Conservation (phyloP, 1,140 invertebrate species). For the Drosophila santomea region DNA sequence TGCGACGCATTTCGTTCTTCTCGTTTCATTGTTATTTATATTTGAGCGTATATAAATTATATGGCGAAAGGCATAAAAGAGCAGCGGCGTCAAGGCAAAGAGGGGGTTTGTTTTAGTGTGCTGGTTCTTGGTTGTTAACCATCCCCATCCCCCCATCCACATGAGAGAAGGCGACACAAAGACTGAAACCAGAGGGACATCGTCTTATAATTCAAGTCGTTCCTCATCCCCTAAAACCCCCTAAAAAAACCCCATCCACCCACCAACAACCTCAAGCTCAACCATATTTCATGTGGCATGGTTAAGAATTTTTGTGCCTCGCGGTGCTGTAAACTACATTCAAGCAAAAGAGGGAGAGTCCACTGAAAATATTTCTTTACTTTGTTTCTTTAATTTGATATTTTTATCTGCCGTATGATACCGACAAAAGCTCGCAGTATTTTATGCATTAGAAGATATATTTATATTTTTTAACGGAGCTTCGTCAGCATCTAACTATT, state of each 20-base stretch:
- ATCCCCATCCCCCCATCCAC: not conserved
- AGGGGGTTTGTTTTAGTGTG: constrained; percentile 35
- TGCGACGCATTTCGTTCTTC: constrained; percentile 46
- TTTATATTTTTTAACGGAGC: not conserved
- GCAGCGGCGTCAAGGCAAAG: constrained; percentile 12
- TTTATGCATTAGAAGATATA: too few relatives aligned
- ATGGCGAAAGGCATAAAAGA: constrained; percentile 67
- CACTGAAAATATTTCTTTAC: not conserved
- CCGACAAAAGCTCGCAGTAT: not conserved
- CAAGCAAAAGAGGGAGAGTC: constrained; percentile 32
- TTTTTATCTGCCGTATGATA: not conserved
- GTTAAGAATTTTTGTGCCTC: constrained; percentile 77
- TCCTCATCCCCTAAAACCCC: not conserved
- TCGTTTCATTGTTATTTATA: constrained; percentile 60
- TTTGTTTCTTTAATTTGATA: not conserved
- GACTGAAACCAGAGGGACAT: constrained; percentile 53
- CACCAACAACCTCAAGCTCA: constrained; percentile 32
- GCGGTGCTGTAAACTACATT: constrained; percentile 64
- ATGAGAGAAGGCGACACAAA: constrained; percentile 33
- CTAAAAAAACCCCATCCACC: constrained; percentile 1
- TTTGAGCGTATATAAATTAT: constrained; percentile 65
- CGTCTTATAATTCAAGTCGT: constrained; percentile 54
- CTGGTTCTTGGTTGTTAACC: constrained; percentile 22
- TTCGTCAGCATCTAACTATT: not conserved
- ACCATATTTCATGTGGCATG: constrained; percentile 76